Evolutionary conservation across 1,140 invertebrate genomes (phyloP).

Genomic region (Bactericera cockerelli): DNA sequence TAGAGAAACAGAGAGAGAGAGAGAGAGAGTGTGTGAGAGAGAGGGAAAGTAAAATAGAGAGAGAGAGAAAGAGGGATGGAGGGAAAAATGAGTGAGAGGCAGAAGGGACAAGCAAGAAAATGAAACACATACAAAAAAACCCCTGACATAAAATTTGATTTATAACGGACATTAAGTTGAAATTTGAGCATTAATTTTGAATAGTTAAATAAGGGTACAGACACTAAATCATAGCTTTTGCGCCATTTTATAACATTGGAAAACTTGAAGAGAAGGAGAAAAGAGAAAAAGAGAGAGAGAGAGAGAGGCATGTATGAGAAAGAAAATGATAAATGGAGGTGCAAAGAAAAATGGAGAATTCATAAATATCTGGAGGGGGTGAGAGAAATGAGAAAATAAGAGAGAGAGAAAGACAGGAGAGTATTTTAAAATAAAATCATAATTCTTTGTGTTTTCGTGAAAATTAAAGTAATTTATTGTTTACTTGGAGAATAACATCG

Average conservation of each 20-base stretch:
- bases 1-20: no score
- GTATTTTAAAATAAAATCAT: background rate
- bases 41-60: no score
- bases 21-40: no score
- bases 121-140: constrained; percentile 1
- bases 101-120: background rate
- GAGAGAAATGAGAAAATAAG: background rate
- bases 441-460: no score
- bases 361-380: background rate
- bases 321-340: constrained; percentile 5
- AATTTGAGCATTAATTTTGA: constrained; percentile 8
- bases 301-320: background rate
- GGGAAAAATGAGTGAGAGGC: background rate
- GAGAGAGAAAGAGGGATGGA: background rate
- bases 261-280: background rate
- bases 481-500: no score
- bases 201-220: constrained; percentile 8
- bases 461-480: no score
- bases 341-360: background rate
- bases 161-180: constrained; percentile 7
- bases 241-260: constrained; percentile 1
- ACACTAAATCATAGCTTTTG: constrained; percentile 6
- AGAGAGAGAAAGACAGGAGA: background rate
- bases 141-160: constrained; percentile 8
- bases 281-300: background rate